Base-by-base conservation (phyloP, 2,797 vertebrate genomes). In the Trachurus trachurus region DNA sequence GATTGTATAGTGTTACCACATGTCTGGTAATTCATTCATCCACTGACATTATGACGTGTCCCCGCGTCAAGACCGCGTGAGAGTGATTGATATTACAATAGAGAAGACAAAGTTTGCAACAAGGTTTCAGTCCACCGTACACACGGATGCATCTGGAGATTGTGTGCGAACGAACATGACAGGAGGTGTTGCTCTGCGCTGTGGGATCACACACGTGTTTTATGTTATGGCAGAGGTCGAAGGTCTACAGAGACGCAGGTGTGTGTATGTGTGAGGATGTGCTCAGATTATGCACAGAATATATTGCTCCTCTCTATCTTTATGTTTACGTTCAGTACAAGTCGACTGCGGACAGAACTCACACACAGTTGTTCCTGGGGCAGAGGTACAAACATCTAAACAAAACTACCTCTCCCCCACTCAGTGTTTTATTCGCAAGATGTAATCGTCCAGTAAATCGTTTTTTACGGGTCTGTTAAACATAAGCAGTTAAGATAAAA, bases 141-240 rank as follows among this genome's bases (percentile, higher is more conserved):
- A 31, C 16, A 2, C 19, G 66, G 42, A 73, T 39, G 37, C 50
- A 57, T 76, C 34, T 76, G 40, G 40, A 72, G 69, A 66, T 65
- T 61, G 37, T 60, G 71, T 72, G 34, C 65, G 59, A 66, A 66
- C 26, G 64, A 66, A 64, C 60, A 49, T 61, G 54, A 65, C 40
- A 60, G 58, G 47, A 76, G 44, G 45, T 69, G 52, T 50, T 57
- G 58, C 47, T 80, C 52, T 6, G 19, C 2, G 12, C 40, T 57
- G 17, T 22, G 21, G 12, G 59, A 66, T 71, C 74, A 50, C 77
- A 78, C 78, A 81, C 31, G 62, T 67, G 85, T 71, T 63, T 83
- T 44, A 39, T 37, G 64, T 82, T 84, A 66, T 8, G 60, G 67
- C 62, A 37, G 29, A 58, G 64, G 50, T 71, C 53, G 13, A 17